phyloP scores from a whole-genome alignment of 2,797 vertebrate genomes.

The Acanthurus leucopareius region DNA sequence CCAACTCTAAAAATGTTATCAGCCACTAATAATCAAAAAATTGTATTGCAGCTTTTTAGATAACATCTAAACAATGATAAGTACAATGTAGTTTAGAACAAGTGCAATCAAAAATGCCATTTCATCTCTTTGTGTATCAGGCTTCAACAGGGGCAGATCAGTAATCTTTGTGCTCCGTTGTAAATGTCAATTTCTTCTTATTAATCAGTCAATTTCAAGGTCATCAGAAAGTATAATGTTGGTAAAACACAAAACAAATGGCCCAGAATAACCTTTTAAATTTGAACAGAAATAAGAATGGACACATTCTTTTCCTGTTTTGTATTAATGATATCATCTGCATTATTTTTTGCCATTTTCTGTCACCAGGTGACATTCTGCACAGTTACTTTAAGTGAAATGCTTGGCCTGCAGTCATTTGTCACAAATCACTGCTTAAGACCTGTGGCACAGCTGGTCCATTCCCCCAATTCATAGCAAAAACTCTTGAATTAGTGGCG shows the following conservation, averaged over 20 bases:
- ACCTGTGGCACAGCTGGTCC: too few species aligned
- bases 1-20: neutral
- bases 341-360: constrained; percentile 25
- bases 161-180: constrained; percentile 47
- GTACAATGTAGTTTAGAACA: constrained; percentile 5
- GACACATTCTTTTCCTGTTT: neutral
- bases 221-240: constrained; percentile 46
- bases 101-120: constrained; percentile 1
- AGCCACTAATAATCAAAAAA: neutral
- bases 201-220: constrained; percentile 51
- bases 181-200: constrained; percentile 51
- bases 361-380: neutral
- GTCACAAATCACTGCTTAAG: too few species aligned
- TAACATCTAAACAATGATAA: neutral
- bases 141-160: constrained; percentile 10
- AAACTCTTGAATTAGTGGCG: too few species aligned
- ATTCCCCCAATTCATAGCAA: too few species aligned
- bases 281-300: constrained; percentile 20
- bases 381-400: neutral
- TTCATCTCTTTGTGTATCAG: constrained; percentile 1
- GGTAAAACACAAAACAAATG: constrained; percentile 8
- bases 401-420: neutral
- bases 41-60: neutral
- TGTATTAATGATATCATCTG: constrained; percentile 5
- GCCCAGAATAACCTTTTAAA: constrained; percentile 6